Conservation (phyloP, 1,140 invertebrate species). For the Hormaphis cornu region DNA sequence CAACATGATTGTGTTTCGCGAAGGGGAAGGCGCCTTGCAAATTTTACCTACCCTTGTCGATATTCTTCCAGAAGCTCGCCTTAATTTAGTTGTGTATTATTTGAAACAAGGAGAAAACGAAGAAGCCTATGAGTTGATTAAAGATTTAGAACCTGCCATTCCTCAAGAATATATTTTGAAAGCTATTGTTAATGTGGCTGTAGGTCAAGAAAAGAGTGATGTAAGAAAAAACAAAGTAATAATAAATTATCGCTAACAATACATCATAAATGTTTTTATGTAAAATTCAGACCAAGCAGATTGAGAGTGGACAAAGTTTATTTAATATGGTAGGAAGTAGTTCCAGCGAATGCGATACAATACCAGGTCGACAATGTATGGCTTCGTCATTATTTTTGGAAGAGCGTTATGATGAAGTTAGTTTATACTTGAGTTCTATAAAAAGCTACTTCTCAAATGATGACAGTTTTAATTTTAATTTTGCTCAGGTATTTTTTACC, state of each 20-base stretch:
- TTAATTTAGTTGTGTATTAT: constrained; percentile 94
- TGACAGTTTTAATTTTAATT: constrained; percentile 96
- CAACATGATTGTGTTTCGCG: constrained; percentile 91
- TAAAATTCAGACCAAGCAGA: constrained; percentile 68
- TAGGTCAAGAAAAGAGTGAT: constrained; percentile 85
- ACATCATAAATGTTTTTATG: constrained; percentile 36
- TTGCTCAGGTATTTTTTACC: constrained; percentile 59
- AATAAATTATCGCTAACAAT: not conserved
- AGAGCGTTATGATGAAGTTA: constrained; percentile 90
- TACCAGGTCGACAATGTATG: constrained; percentile 92
- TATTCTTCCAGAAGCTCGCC: constrained; percentile 88
- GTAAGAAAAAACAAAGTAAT: constrained; percentile 45
- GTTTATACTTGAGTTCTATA: constrained; percentile 93
- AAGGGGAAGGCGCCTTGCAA: constrained; percentile 86
- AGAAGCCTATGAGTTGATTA: constrained; percentile 83
- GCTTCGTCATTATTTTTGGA: constrained; percentile 91
- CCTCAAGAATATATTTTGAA: constrained; percentile 95
- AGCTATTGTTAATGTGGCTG: constrained; percentile 85
- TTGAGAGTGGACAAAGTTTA: constrained; percentile 91
- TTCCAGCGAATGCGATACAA: constrained; percentile 89
- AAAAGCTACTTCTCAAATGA: constrained; percentile 94
- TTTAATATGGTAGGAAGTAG: constrained; percentile 93
- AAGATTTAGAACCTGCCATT: constrained; percentile 83
- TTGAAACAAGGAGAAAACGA: constrained; percentile 75
- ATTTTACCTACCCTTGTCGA: constrained; percentile 84